Base-by-base conservation (phyloP, 2,113 vertebrate species). In the Aegotheles bennettii region DNA sequence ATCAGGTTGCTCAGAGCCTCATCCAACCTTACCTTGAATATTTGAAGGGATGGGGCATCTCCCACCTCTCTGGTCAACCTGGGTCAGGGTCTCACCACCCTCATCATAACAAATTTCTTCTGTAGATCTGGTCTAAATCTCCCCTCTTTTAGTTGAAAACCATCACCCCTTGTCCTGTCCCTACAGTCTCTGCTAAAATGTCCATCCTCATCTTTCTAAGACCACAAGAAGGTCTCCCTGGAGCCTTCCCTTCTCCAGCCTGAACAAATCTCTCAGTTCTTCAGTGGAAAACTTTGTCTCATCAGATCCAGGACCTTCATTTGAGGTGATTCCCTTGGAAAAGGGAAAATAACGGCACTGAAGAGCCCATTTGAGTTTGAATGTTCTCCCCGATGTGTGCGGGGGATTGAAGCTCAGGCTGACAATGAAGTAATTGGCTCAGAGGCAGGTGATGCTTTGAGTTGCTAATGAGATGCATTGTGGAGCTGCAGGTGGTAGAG, bases 181-280 rank as follows among this genome's bases (percentile, higher is more conserved):
- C 43, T 13, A 6, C 56, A 53, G 31, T 3, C 36, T 15, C 31
- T 29, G 0, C 3, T 51, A 35, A 51, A 43, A 43, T 11, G 5
- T 26, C 26, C 10, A 1, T 50, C 20, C 9, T 10, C 13, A 6
- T 16, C 25, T 42, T 36, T 36, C 29, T 29, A 15, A 33, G 9
- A 28, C n/a, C 7, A 3, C 20, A 2, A 5, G 0, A 35, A 57
- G 48, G 48, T 73, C 40, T 56, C 48, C 25, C 20, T 1, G 0
- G 16, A 56, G 25, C 42, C 38, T 36, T 26, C 47, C 40, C 16
- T 59, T 42, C 31, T 68, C 45, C 60, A 47, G 28, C 45, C 24
- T 56, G 20, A 69, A 33, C 35, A 9, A 4, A 20, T 29, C 47
- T 53, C 24, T 68, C 35, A 68, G 2, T 25, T 40, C 24, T 67